Evolutionary conservation across 2,113 vertebrate species (phyloP).

Genomic region (Passer montanus): DNA sequence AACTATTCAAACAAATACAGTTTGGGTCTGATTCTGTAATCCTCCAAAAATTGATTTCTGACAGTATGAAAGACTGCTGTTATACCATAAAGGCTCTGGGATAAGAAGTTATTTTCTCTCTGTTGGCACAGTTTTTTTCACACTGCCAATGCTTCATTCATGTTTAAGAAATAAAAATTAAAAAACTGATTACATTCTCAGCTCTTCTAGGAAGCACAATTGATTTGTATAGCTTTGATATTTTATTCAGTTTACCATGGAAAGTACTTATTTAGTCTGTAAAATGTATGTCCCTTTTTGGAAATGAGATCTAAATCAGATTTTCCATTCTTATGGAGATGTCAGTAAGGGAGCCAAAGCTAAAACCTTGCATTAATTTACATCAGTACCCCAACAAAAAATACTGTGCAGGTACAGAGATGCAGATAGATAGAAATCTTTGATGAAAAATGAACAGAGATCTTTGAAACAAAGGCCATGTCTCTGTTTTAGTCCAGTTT

Average conservation of each 20-base stretch:
- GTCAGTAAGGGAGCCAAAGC: not conserved
- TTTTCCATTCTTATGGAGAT: not conserved
- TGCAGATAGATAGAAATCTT: not conserved
- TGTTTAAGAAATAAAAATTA: not conserved
- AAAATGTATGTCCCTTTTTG: not conserved
- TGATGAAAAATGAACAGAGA: not conserved
- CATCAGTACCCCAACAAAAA: not conserved
- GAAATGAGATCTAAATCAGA: not conserved
- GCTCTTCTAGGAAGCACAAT: not conserved
- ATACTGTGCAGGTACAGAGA: not conserved
- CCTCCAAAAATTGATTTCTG: not conserved
- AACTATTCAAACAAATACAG: not conserved
- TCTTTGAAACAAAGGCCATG: not conserved
- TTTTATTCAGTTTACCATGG: not conserved
- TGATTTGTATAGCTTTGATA: not conserved
- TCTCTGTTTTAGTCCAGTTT: not conserved
- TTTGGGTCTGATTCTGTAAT: not conserved
- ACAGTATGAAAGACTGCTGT: not conserved
- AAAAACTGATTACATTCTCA: not conserved
- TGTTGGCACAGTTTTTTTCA: not conserved
- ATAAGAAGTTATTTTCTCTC: not conserved
- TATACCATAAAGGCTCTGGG: not conserved
- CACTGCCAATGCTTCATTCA: not conserved
- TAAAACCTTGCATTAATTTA: not conserved
- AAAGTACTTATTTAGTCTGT: not conserved